A percentile compares a stretch with the other conserved stretches of the same genome.
These are phyloP conservation scores for Yponomeuta cagnagella DNA, from an alignment of 2,888 invertebrate genomes.

Conservation along the genomic window DNA sequence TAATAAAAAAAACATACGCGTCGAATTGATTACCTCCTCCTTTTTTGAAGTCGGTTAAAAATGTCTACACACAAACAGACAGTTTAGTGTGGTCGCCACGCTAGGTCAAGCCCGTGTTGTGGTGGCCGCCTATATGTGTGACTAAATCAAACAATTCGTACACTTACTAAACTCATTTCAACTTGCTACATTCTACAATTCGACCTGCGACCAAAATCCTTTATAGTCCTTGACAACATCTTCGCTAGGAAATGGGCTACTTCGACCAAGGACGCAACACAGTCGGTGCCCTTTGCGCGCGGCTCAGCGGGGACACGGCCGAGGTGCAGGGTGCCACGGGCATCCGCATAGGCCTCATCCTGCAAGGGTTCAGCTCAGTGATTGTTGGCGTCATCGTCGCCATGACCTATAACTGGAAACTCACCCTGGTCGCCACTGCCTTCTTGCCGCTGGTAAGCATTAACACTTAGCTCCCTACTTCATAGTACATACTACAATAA, in stretches of 20 bases:
- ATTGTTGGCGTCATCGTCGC: constrained; percentile 75
- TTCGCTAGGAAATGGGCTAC: constrained; percentile 75
- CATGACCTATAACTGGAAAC: constrained; percentile 76
- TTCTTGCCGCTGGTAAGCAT: constrained; percentile 68
- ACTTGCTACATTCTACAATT: too few relatives aligned
- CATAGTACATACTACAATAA: too few relatives aligned
- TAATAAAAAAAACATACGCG: too few relatives aligned
- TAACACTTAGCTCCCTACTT: background rate
- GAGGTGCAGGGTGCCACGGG: constrained; percentile 80
- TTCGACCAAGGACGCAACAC: constrained; percentile 77
- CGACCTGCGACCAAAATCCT: too few relatives aligned
- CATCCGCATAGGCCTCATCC: constrained; percentile 73
- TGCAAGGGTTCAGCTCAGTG: constrained; percentile 78
- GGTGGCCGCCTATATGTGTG: too few relatives aligned
- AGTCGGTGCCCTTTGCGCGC: constrained; percentile 78
- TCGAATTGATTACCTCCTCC: too few relatives aligned
- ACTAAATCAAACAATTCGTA: too few relatives aligned
- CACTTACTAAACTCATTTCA: too few relatives aligned
- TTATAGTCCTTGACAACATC: background rate
- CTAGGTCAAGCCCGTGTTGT: too few relatives aligned
- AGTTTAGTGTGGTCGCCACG: too few relatives aligned
- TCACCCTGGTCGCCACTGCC: constrained; percentile 76
- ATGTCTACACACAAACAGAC: too few relatives aligned
- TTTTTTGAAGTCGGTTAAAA: too few relatives aligned
- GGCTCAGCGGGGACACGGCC: constrained; percentile 78